A percentile compares a stretch with the other conserved stretches of the same genome.
Conservation (phyloP, 1,140 invertebrate species). For the Drosophila ohnishii region DNA sequence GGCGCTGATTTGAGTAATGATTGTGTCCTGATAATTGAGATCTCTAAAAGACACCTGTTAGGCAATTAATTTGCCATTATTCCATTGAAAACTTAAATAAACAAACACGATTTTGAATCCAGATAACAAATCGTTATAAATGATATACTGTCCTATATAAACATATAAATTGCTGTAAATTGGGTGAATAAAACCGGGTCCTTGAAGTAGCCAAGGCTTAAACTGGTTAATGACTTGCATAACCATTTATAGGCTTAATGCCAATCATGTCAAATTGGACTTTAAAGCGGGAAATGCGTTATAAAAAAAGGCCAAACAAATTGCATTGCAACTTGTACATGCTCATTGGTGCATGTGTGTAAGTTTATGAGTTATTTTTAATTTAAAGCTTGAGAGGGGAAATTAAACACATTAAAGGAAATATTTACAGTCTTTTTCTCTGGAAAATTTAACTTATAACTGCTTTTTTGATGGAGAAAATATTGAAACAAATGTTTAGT, state of each 20-base stretch:
- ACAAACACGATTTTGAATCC: constrained; percentile 4
- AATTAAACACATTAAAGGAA: too few relatives aligned
- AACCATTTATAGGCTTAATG: constrained; percentile 40
- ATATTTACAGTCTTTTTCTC: too few relatives aligned
- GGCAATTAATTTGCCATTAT: background rate
- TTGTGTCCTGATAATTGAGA: constrained; percentile 1
- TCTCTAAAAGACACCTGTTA: background rate
- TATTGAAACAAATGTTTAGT: background rate
- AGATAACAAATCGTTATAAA: background rate
- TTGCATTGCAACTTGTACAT: constrained; percentile 1
- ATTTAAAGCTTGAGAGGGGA: background rate
- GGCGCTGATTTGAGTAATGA: constrained; percentile 1
- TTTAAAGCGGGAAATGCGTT: constrained; percentile 31
- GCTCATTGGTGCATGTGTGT: background rate
- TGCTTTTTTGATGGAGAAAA: background rate
- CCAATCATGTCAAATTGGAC: constrained; percentile 18
- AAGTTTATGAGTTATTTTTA: constrained; percentile 3
- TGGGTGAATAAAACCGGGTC: constrained; percentile 32
- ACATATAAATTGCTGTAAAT: constrained; percentile 10
- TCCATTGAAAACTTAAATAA: background rate
- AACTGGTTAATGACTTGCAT: constrained; percentile 34
- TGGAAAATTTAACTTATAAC: background rate
- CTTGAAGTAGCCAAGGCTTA: constrained; percentile 15
- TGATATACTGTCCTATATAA: constrained; percentile 5
- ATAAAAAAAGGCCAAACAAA: constrained; percentile 14